phyloP scores from a whole-genome alignment of 2,888 invertebrate species.

The Psylliodes chrysocephalus region DNA sequence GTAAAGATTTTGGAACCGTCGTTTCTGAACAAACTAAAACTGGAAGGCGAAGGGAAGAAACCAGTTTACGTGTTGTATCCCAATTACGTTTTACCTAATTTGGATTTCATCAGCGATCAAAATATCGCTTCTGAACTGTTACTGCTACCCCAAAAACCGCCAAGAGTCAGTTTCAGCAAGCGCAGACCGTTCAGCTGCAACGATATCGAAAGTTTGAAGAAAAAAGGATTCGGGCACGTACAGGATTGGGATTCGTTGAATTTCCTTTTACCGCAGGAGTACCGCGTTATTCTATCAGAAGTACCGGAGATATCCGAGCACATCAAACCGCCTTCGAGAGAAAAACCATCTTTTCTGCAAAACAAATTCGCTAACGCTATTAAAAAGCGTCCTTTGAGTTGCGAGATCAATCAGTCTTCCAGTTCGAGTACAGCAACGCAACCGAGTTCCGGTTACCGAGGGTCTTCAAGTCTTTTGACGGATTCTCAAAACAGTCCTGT shows the following conservation, averaged over 20 bases:
- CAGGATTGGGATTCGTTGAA: slow-evolving; percentile 94
- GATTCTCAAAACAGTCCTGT: slow-evolving; percentile 78
- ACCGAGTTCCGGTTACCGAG: slow-evolving; percentile 87
- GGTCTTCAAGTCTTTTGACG: slow-evolving; percentile 85
- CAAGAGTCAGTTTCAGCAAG: slow-evolving; percentile 62
- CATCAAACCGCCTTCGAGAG: slow-evolving; percentile 68
- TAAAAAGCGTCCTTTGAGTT: slow-evolving; percentile 70
- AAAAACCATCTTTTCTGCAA: slow-evolving; percentile 70
- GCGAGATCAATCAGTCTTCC: slow-evolving; percentile 72
- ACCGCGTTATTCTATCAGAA: slow-evolving; percentile 80
- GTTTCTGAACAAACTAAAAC: slow-evolving; percentile 74
- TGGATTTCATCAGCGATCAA: slow-evolving; percentile 77
- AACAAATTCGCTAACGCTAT: slow-evolving; percentile 62
- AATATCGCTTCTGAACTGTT: slow-evolving; percentile 72
- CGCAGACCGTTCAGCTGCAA: slow-evolving; percentile 80
- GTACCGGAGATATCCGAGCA: slow-evolving; percentile 81
- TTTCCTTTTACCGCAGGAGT: slow-evolving; percentile 87
- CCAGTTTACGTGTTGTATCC: slow-evolving; percentile 92
- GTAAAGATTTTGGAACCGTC: slow-evolving; percentile 76
- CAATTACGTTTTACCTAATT: slow-evolving; percentile 88
- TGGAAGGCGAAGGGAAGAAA: slow-evolving; percentile 68
- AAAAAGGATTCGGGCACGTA: slow-evolving; percentile 85
- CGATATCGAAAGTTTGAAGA: slow-evolving; percentile 83
- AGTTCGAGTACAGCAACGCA: slow-evolving; percentile 80
- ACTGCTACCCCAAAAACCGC: slow-evolving; percentile 73